phyloP scores from a whole-genome alignment of 1,140 invertebrate genomes.

The Cryptotermes secundus region DNA sequence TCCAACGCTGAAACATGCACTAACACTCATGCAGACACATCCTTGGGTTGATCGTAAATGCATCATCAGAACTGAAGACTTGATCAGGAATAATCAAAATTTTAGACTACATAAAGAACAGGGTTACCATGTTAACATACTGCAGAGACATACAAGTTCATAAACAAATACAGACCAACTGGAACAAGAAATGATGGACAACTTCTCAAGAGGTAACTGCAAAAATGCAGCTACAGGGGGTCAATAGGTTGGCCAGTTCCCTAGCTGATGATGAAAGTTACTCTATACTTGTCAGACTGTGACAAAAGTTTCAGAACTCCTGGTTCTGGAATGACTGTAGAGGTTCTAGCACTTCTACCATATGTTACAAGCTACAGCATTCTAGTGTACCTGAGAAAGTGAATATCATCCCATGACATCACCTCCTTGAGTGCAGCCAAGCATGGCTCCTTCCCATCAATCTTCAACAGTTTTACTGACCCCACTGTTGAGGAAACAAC shows the following conservation, averaged over 20 bases:
- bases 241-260: too few relatives aligned
- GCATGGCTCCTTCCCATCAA: conserved; percentile 55
- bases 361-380: too few relatives aligned
- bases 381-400: conserved; percentile 56
- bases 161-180: too few relatives aligned
- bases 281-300: too few relatives aligned
- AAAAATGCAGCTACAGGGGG: too few relatives aligned
- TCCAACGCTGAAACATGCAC: conserved; percentile 29
- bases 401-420: conserved; percentile 61
- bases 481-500: conserved; percentile 65
- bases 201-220: too few relatives aligned
- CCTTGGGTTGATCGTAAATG: not conserved
- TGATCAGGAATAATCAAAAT: not conserved
- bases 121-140: not conserved
- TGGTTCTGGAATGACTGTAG: too few relatives aligned
- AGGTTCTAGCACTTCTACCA: too few relatives aligned
- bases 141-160: not conserved
- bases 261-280: too few relatives aligned
- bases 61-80: conserved; percentile 22
- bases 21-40: not conserved
- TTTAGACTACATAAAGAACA: conserved; percentile 27
- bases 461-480: conserved; percentile 60
- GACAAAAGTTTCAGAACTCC: too few relatives aligned
- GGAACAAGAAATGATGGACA: conserved; percentile 30
- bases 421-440: conserved; percentile 50